Conservation (phyloP, 1,140 invertebrate species). For the Chrysomallon squamiferum region DNA sequence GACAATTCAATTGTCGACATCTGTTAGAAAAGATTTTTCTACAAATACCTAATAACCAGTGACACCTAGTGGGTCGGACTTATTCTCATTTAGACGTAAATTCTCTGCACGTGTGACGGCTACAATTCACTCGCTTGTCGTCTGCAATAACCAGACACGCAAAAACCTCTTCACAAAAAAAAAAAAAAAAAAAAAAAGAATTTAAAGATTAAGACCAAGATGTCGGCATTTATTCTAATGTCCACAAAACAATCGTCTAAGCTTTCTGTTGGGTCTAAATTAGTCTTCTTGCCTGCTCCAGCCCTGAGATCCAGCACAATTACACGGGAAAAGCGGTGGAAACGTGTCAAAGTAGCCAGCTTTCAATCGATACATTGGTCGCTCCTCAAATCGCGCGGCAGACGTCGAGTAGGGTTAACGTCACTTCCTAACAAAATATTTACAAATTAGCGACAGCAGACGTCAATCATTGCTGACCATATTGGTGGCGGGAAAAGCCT, state of each 20-base stretch:
- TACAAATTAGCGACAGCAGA: slow-evolving; percentile 7
- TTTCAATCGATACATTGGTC: not conserved
- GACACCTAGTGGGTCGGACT: too few relatives aligned
- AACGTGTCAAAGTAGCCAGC: slow-evolving; percentile 3
- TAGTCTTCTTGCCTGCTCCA: not conserved
- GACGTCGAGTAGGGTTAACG: slow-evolving; percentile 4
- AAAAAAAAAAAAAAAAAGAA: too few relatives aligned
- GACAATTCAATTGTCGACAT: too few relatives aligned
- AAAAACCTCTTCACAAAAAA: too few relatives aligned
- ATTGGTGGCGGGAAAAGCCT: slow-evolving; percentile 7
- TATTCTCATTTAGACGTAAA: too few relatives aligned
- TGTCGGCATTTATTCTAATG: not conserved
- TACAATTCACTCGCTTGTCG: too few relatives aligned
- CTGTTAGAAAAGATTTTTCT: too few relatives aligned
- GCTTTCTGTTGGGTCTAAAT: not conserved
- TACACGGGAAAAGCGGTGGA: slow-evolving; percentile 1
- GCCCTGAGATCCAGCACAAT: not conserved
- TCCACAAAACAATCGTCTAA: slow-evolving; percentile 1
- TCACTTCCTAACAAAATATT: slow-evolving; percentile 8
- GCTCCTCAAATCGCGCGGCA: not conserved
- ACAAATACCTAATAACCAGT: too few relatives aligned
- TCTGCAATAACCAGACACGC: too few relatives aligned
- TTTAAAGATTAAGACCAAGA: not conserved
- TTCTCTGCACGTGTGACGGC: too few relatives aligned
- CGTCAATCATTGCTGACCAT: not conserved